Evolutionary conservation across 1,140 invertebrate genomes (phyloP).

Genomic region (Helicorthomorpha holstii): DNA sequence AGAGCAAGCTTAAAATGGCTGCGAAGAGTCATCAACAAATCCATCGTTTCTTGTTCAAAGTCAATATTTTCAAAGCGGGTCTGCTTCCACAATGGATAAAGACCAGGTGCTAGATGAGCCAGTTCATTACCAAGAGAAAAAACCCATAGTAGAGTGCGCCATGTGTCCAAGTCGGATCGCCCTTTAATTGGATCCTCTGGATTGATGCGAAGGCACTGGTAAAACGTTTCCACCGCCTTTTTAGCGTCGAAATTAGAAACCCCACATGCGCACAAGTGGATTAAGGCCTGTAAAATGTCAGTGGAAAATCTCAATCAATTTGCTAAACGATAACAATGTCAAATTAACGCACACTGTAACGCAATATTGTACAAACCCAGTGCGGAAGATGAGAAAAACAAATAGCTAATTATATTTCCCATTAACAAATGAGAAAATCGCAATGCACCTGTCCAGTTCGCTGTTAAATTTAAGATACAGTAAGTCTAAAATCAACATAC

Average conservation of each 20-base stretch:
- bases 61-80: slow-evolving; percentile 53
- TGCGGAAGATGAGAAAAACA: too few species aligned
- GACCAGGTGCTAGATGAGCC: slow-evolving; percentile 45
- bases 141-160: slow-evolving; percentile 54
- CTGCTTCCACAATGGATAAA: slow-evolving; percentile 54
- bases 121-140: slow-evolving; percentile 53
- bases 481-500: too few species aligned
- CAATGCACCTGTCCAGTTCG: too few species aligned
- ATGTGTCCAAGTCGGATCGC: slow-evolving; percentile 43
- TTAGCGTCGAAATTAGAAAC: slow-evolving; percentile 7
- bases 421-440: too few species aligned
- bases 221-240: slow-evolving; percentile 28
- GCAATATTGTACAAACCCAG: too few species aligned
- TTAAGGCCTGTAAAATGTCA: slow-evolving; percentile 3
- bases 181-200: slow-evolving; percentile 1
- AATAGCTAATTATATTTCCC: too few species aligned
- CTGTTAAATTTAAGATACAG: too few species aligned
- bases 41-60: slow-evolving; percentile 40
- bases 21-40: slow-evolving; percentile 42
- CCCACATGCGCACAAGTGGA: background rate
- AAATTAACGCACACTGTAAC: too few species aligned
- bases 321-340: too few species aligned
- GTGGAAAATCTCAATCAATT: too few species aligned
- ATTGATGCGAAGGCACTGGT: slow-evolving; percentile 24
- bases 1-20: slow-evolving; percentile 49